Evolutionary conservation across 1,140 invertebrate genomes (phyloP), one percentile per base, ranked within the genome.

Genomic region (Geopemphigus sp.): DNA sequence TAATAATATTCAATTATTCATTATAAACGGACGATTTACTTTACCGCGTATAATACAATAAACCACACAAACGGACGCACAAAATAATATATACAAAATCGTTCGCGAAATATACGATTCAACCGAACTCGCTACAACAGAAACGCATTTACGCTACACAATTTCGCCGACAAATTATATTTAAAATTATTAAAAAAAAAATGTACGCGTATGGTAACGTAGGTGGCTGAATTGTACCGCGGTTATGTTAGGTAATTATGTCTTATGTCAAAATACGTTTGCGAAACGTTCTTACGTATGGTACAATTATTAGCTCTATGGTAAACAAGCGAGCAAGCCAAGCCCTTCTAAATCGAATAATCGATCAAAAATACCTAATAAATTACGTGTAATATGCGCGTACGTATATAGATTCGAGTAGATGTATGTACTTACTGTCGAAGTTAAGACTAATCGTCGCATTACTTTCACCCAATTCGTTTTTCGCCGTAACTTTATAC

Each of bases 401-500:
- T 68, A 50, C 10, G 45, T 63, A 54, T 26, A 19, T 70, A 82
- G 47, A 81, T 80, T 39, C 32, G 8, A 39, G 8, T 39, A 8
- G 32, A 57, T 61, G 29, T 61, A 80, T 45, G 29, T 84, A 94
- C 94, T 96, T 91, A 97, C 95, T 96, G 90, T 98, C 96, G 89
- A 97, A 97, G 88, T 97, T 97, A 76, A 97, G 90, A 86, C 94
- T 97, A 86, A 97, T 97, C 54, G 95, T 95, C 54, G 95, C 95
- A 86, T 97, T 97, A 85, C 94, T 96, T 88, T 97, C 95, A 85
- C 95, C 95, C 82, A 97, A 90, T 86, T 97, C 95, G 88, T 97
- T 97, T 87, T 97, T 97, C 83, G 95, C 95, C 82, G 94, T 96
- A 83, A 97, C 95, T 89, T 95, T 94, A 87, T 97, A 97, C 90